Evolutionary conservation across 2,888 invertebrate genomes (phyloP), one percentile per base, ranked within the genome.

Genomic region (Drosophila eohydei): DNA sequence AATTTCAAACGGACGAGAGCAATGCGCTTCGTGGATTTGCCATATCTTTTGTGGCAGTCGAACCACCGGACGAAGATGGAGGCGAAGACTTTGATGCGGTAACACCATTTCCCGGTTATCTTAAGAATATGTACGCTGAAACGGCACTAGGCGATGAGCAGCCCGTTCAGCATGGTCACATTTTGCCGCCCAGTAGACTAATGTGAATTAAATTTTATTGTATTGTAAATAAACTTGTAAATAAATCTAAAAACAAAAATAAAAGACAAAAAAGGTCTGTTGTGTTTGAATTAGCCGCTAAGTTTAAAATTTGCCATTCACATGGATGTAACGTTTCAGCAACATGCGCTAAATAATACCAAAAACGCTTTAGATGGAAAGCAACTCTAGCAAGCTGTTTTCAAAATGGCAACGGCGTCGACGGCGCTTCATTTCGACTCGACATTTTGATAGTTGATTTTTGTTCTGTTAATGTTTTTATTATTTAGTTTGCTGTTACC

Each of bases 11-110:
- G 0, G 99, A 99, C 90, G 97, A 97, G 91, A 96, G 98, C 1
- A 95, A 98, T 78, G 96, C 97, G 34, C 95, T 96, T 92, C 98
- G 97, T 93, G 99, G 99, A 5, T 99, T 99, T 92, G 97, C 97
- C 4, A 97, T 98, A 0, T 96, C 97, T 0, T 98, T 97, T 92
- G 95, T 96, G 40, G 95, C 96, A 0, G 94, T 95, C 14, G 95
- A 95, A 71, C 94, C 94, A 0, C 94, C 94, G 34, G 94, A 94
- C 51, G 92, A 92, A 30, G 88, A 90, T 28, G 83, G 77, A 6
- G 85, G 88, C 8, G 91, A 91, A n/a, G 92, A 91, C 32, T 81
- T 85, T 51, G 92, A 92, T 67, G 78, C 90, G 1, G 89, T 81
- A 0, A 93, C 93, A 5, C 93, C 93, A 1, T 93, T 93, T 67